Base-by-base conservation (phyloP, 2,888 invertebrate genomes). In the Calliphora vomitoria region DNA sequence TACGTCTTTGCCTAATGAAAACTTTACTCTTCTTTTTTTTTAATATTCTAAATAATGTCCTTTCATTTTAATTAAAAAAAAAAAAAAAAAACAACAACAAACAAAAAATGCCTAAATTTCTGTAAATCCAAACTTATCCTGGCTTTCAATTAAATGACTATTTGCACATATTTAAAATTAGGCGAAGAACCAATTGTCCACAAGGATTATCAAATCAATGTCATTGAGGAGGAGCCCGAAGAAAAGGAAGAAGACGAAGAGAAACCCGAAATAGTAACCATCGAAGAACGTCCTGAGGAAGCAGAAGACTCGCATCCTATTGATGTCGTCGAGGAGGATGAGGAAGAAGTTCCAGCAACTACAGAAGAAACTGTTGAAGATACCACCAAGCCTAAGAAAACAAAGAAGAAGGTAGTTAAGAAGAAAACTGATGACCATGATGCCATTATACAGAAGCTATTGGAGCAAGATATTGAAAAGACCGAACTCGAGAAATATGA, bases 401-500 rank as follows among this genome's bases (percentile, higher is more conserved):
- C 78, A n/a, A 93, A 91, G 88, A 93, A 91, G 90, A 93, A 89
- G 89, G 78, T 87, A 89, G 90, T 90, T 69, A 94, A 90, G 90
- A 93, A 91, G 91, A 92, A 92, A 89, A 91, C 91, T 20, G 92
- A 92, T 86, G 93, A 93, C 5, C 92, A 93, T 15, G 94, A 93
- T 90, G 92, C 91, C 41, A 89, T 93, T 72, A 93, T 93, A 80
- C 90, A 92, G 86, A 92, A 92, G 74, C 86, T 94, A 44, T 86
- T 93, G 38, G 93, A 92, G 44, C 92, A 93, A 89, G 94, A 94
- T 87, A 91, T 94, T 75, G 92, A 93, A 76, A 94, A 93, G 90
- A 93, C 94, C 4, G 94, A 93, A 89, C 91, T 94, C 15, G 94
- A 94, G 81, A 94, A 94, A 89, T 93, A 94, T 75, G 94, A 94